These are phyloP conservation scores for roundworm (Caenorhabditis elegans) DNA, from an alignment of 1,140 invertebrate genomes.

Conservation along the genomic window DNA sequence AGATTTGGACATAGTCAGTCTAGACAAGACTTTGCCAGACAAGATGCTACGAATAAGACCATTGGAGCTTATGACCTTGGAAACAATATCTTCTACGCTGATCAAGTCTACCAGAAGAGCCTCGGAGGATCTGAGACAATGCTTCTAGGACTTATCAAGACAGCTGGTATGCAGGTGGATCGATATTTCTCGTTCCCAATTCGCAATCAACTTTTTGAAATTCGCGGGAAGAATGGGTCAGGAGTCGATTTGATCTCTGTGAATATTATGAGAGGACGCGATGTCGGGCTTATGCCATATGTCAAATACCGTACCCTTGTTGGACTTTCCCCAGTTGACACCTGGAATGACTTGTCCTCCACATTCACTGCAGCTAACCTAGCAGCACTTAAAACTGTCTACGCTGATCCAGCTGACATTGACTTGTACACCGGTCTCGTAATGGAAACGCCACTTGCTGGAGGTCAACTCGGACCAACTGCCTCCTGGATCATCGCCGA, in stretches of 20 bases:
- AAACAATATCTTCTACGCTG: conserved; percentile 24
- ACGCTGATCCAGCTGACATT: conserved; percentile 16
- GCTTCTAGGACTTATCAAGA: conserved; percentile 30
- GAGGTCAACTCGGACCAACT: conserved; percentile 28
- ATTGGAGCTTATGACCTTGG: not conserved
- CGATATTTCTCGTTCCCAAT: conserved; percentile 39
- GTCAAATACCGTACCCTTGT: conserved; percentile 13
- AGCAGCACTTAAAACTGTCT: not conserved
- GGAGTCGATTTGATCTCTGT: conserved; percentile 77
- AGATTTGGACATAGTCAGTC: conserved; percentile 45
- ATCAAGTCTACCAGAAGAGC: not conserved
- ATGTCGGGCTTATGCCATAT: conserved; percentile 83
- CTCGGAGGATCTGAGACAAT: not conserved
- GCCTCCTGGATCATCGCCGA: conserved; percentile 18
- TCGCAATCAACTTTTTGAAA: conserved; percentile 47
- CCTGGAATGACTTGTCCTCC: conserved; percentile 68
- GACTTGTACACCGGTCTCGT: conserved; percentile 23
- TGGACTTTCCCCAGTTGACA: not conserved
- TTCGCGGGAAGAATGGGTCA: conserved; percentile 66
- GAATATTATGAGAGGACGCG: conserved; percentile 84
- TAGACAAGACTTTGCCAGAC: conserved; percentile 15
- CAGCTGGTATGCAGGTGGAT: conserved; percentile 20
- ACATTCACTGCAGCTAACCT: conserved; percentile 63
- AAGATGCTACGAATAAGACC: not conserved
- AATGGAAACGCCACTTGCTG: conserved; percentile 6